Percentiles rank a stretch among this genome's conserved stretches.
Evolutionary conservation across 2,797 vertebrate species (phyloP).

Genomic region (Semaprochilodus insignis): DNA sequence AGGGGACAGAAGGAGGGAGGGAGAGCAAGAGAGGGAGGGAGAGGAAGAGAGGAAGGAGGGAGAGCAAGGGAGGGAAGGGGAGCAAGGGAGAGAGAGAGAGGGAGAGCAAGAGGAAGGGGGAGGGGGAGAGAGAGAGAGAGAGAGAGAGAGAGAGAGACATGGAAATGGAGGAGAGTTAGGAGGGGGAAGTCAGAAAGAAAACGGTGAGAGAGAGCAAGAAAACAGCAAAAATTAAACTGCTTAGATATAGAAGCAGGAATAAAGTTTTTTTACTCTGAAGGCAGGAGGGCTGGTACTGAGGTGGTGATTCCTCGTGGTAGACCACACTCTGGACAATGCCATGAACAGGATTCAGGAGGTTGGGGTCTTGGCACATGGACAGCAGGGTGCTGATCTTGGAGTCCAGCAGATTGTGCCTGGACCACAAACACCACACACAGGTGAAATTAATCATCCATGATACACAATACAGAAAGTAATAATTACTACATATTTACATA

Average conservation of each 20-base stretch:
- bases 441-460: background rate
- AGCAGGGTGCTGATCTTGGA: conserved; percentile 98
- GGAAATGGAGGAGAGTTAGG: too few species aligned
- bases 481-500: too few species aligned
- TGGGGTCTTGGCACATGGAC: conserved; percentile 97
- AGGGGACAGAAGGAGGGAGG: too few species aligned
- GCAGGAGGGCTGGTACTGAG: conserved; percentile 96
- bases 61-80: too few species aligned
- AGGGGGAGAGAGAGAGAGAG: conserved; percentile 2
- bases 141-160: background rate
- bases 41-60: too few species aligned
- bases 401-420: conserved; percentile 96
- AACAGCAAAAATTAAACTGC: too few species aligned
- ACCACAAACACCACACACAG: background rate
- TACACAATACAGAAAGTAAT: too few species aligned
- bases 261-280: conserved; percentile 87
- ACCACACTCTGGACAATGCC: conserved; percentile 98
- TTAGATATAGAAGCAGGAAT: background rate
- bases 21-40: too few species aligned
- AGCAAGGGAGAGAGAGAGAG: too few species aligned
- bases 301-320: conserved; percentile 96
- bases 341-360: conserved; percentile 95
- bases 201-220: too few species aligned
- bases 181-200: too few species aligned
- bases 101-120: too few species aligned